Percentiles rank a stretch among this genome's conserved stretches.
phyloP scores from a whole-genome alignment of 2,797 vertebrate species.

The Neosalanx taihuensis region DNA sequence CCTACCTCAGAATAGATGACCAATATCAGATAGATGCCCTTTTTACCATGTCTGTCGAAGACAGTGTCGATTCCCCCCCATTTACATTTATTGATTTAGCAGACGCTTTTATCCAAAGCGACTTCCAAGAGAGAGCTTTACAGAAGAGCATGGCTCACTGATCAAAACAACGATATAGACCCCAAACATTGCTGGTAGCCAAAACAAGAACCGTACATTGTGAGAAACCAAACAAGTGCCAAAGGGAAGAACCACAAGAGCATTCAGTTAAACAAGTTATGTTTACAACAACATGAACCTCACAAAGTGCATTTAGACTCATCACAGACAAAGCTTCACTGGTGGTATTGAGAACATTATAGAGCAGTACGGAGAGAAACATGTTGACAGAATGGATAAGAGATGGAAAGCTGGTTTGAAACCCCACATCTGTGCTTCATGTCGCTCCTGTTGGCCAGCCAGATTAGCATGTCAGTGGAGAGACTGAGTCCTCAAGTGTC shows the following conservation, averaged over 20 bases:
- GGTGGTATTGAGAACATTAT: conserved; percentile 57
- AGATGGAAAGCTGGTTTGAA: conserved; percentile 68
- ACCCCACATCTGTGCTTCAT: conserved; percentile 69
- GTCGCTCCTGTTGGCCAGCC: conserved; percentile 46
- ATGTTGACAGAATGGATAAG: conserved; percentile 74
- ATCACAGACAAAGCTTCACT: conserved; percentile 61
- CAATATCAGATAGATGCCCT: conserved; percentile 56
- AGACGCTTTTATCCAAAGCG: no score
- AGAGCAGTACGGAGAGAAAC: conserved; percentile 57
- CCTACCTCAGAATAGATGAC: conserved; percentile 39
- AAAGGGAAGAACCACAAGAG: no score
- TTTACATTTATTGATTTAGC: no score
- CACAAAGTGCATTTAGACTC: conserved; percentile 57
- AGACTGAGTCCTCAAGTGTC: conserved; percentile 69
- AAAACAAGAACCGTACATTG: no score
- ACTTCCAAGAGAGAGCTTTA: no score
- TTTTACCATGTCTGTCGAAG: conserved; percentile 48
- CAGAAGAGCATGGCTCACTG: no score
- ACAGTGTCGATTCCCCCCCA: conserved; percentile 51
- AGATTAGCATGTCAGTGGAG: conserved; percentile 48
- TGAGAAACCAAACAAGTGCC: no score
- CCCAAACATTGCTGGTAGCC: no score
- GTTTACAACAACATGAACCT: no score
- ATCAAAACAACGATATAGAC: no score
- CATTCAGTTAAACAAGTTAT: no score